A percentile compares a stretch with the other conserved stretches of the same genome.
Evolutionary conservation across 2,113 vertebrate species (phyloP).

Genomic region (Epinephelus fuscoguttatus): DNA sequence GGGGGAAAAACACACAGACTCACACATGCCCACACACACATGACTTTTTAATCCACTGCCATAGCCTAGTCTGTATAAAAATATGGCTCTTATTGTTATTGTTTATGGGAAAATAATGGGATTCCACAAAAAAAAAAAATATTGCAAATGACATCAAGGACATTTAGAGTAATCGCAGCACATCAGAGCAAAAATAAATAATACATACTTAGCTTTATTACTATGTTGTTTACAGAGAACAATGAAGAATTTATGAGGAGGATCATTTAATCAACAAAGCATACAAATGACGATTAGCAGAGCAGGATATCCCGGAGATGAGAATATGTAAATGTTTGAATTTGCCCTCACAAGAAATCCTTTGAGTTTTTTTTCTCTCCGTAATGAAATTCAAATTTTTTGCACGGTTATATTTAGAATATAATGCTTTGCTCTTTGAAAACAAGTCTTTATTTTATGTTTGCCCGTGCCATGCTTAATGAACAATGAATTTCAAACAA

Average conservation of each 20-base stretch:
- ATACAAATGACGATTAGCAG: slow-evolving; percentile 44
- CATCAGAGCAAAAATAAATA: slow-evolving; percentile 36
- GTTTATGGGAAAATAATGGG: neutral
- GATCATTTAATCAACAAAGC: slow-evolving; percentile 55
- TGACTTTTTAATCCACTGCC: neutral
- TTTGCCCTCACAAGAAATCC: slow-evolving; percentile 16
- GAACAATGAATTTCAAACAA: neutral
- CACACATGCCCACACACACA: neutral
- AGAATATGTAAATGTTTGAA: slow-evolving; percentile 45
- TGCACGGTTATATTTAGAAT: slow-evolving; percentile 13
- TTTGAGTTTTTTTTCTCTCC: slow-evolving; percentile 3
- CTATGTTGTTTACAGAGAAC: slow-evolving; percentile 45
- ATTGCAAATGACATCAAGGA: slow-evolving; percentile 22
- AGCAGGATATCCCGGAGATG: slow-evolving; percentile 35
- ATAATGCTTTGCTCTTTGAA: neutral
- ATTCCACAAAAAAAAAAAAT: neutral
- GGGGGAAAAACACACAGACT: neutral
- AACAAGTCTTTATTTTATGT: slow-evolving; percentile 7
- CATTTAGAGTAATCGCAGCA: slow-evolving; percentile 12
- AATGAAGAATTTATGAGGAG: slow-evolving; percentile 25
- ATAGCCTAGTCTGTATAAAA: neutral
- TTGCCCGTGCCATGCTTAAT: neutral
- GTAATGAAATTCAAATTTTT: slow-evolving; percentile 32
- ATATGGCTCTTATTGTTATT: neutral
- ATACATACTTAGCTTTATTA: slow-evolving; percentile 28